These are phyloP conservation scores for Solenopsis invicta DNA, from an alignment of 1,140 invertebrate species.

Conservation along the genomic window DNA sequence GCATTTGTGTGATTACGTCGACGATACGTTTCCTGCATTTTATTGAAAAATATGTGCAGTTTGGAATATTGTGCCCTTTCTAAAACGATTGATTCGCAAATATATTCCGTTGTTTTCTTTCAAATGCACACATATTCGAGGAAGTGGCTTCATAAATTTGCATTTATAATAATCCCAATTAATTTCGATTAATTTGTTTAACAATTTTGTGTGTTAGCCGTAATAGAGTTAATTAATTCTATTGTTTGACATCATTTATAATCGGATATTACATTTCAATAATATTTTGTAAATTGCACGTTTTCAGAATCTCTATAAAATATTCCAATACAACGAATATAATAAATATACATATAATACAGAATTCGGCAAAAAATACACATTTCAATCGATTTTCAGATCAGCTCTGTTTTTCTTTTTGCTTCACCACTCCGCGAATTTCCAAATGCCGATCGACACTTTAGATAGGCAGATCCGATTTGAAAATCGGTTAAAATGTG, in stretches of 20 bases:
- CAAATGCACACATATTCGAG: neutral
- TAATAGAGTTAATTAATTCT: neutral
- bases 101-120: neutral
- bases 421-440: too few relatives aligned
- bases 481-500: too few relatives aligned
- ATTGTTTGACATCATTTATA: constrained; percentile 4
- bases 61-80: constrained; percentile 8
- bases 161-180: neutral
- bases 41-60: too few relatives aligned
- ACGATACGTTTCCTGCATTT: neutral
- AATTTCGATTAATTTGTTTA: constrained; percentile 20
- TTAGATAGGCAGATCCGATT: too few relatives aligned
- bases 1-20: neutral
- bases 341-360: neutral
- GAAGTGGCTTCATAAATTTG: neutral
- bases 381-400: too few relatives aligned
- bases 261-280: neutral
- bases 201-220: neutral
- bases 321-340: neutral
- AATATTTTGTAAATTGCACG: neutral
- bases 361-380: too few relatives aligned
- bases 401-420: too few relatives aligned
- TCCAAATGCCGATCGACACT: too few relatives aligned
- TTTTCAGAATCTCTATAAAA: neutral
- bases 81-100: constrained; percentile 9